Evolutionary conservation across 53 echinoderm and acorn worm genomes (phyloP).

Genomic region (Zoroaster sp.): DNA sequence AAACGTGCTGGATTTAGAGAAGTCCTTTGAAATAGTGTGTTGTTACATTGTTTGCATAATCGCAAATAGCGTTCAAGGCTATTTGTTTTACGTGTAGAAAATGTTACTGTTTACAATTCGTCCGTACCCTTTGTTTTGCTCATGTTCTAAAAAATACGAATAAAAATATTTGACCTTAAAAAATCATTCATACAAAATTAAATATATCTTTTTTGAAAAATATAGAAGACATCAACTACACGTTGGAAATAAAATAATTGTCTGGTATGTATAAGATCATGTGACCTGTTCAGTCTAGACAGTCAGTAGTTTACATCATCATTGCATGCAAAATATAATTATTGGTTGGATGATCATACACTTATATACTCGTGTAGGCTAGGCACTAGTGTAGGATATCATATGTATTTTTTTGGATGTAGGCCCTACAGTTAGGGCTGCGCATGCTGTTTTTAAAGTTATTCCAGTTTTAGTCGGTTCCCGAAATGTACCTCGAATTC

Average conservation of each 20-base stretch:
- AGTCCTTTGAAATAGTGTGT: too few relatives aligned
- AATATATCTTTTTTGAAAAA: not conserved
- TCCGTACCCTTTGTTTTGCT: not conserved
- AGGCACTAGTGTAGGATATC: not conserved
- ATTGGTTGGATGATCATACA: not conserved
- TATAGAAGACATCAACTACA: not conserved
- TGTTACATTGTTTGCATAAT: too few relatives aligned
- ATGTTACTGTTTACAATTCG: not conserved
- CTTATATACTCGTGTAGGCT: not conserved
- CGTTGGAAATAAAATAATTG: not conserved
- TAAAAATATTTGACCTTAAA: not conserved
- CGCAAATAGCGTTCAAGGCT: too few relatives aligned
- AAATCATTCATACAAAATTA: not conserved
- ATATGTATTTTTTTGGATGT: not conserved
- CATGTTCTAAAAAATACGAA: not conserved
- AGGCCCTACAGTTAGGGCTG: not conserved
- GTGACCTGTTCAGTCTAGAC: slow-evolving; percentile 47
- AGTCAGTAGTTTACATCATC: slow-evolving; percentile 55
- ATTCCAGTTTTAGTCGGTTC: not conserved
- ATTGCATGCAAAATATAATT: too few relatives aligned
- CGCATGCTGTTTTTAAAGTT: not conserved
- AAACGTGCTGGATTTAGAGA: too few relatives aligned
- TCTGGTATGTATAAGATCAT: slow-evolving; percentile 52
- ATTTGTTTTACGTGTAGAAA: slow-evolving; percentile 8
- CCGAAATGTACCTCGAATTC: not conserved